These are phyloP conservation scores for Whitmania pigra DNA, from an alignment of 1,140 invertebrate genomes.

Conservation along the genomic window DNA sequence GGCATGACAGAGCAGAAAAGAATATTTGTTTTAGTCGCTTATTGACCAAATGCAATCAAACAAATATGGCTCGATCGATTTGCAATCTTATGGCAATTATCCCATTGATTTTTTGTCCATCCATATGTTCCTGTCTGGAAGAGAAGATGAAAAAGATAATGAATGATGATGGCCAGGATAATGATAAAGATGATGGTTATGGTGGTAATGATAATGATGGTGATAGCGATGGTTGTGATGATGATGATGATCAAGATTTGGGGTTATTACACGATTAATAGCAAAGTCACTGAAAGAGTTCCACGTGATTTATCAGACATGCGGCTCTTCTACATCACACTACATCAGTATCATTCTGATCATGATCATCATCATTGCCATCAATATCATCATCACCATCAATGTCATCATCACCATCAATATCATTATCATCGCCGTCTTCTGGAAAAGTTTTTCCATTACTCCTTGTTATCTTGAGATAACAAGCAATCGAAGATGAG, in stretches of 20 bases:
- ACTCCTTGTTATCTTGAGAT: background rate
- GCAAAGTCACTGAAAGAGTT: background rate
- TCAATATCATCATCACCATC: background rate
- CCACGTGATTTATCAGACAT: background rate
- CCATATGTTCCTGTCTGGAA: background rate
- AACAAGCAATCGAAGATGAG: conserved; percentile 1
- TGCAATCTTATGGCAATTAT: no score
- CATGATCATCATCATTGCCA: background rate
- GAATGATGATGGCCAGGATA: background rate
- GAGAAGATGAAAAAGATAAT: background rate
- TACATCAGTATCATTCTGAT: background rate
- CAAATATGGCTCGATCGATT: no score
- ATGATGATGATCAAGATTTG: background rate
- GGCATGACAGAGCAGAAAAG: no score
- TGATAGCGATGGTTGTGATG: background rate
- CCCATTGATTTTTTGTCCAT: background rate
- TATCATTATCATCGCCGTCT: background rate
- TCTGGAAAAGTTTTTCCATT: background rate
- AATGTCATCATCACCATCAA: background rate
- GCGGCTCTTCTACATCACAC: background rate
- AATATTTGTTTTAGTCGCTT: no score
- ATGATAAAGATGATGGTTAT: no score
- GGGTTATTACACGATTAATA: background rate
- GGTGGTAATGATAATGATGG: background rate
- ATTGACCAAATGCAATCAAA: no score